phyloP scores from a whole-genome alignment of 30 jellyfish, hydroid and myxozoan species.

The Catostylus mosaicus region DNA sequence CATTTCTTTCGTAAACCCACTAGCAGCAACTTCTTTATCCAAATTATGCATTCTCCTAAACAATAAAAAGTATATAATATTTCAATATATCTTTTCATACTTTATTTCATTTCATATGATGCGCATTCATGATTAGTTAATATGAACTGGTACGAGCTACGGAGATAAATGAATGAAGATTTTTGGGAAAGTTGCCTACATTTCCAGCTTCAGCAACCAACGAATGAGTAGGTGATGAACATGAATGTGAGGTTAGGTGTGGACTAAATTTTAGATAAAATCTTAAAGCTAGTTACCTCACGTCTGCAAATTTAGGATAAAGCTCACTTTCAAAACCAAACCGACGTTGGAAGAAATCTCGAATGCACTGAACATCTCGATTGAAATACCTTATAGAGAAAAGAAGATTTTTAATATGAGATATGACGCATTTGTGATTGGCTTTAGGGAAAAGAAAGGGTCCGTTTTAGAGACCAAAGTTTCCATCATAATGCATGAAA shows the following conservation, averaged over 20 bases:
- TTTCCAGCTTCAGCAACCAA: too few relatives aligned
- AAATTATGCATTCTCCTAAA: constrained; percentile 82
- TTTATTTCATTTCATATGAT: background rate
- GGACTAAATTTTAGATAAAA: too few relatives aligned
- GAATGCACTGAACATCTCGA: constrained; percentile 95
- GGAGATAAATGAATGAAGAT: too few relatives aligned
- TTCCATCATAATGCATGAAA: too few relatives aligned
- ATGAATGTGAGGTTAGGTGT: too few relatives aligned
- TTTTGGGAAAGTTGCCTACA: too few relatives aligned
- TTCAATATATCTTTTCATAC: too few relatives aligned
- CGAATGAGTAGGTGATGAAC: too few relatives aligned
- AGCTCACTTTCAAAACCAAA: constrained; percentile 84
- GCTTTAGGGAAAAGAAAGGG: too few relatives aligned
- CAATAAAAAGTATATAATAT: background rate
- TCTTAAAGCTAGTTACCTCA: constrained; percentile 76
- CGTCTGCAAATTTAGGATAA: constrained; percentile 81
- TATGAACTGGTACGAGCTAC: too few relatives aligned
- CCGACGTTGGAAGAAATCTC: constrained; percentile 94
- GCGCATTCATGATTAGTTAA: background rate
- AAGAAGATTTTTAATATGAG: background rate
- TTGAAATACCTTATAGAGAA: constrained; percentile 78
- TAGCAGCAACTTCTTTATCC: constrained; percentile 87
- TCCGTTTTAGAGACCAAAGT: too few relatives aligned
- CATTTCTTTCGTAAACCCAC: constrained; percentile 87
- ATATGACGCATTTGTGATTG: background rate